Evolutionary conservation across 2,797 vertebrate species (phyloP), one percentile per base, ranked within the genome.

Genomic region (Echiichthys vipera): DNA sequence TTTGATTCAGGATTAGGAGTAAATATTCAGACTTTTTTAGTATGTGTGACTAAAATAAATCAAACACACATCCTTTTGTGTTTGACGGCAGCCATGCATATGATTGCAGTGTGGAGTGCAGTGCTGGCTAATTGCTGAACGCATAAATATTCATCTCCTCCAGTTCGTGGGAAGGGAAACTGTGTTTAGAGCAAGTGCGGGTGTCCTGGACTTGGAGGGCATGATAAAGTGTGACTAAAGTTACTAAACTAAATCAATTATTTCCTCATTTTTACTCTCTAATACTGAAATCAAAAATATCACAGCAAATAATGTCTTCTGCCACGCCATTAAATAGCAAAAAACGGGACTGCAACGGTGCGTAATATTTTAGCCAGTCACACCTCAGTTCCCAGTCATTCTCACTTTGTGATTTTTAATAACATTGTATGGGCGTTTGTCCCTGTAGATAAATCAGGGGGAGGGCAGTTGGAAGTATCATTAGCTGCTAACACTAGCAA

Each of bases 141-240:
- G 65, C 65, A 88, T 92, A 78, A 89, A 93, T 93, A 91, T 90
- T 88, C 78, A 89, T 89, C 40, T 49, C 24, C 66, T 67, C 59
- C 24, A 18, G 39, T 79, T n/a, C n/a, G 73, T 69, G 72, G 36
- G n/a, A n/a, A n/a, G n/a, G n/a, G n/a, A n/a, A 71, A 32, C 55
- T 49, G 59, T 46, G 61, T 78, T 85, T 68, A 13, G 80, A 77
- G n/a, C 8, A 20, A 76, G 30, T 58, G 27, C 32, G 66, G 71
- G 72, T 24, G 29, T 79, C 56, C 63, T 74, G 79, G 66, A 80
- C 67, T 78, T 77, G 55, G 59, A 77, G 32, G 36, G 42, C 64
- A 67, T 72, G 61, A 78, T 74, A 63, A 65, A 67, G 57, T 58
- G 65, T n/a, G n/a, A n/a, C n/a, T n/a, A n/a, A n/a, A 37, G 20